Evolutionary conservation across 2,113 vertebrate genomes (phyloP).

Genomic region (Pelecanus crispus): DNA sequence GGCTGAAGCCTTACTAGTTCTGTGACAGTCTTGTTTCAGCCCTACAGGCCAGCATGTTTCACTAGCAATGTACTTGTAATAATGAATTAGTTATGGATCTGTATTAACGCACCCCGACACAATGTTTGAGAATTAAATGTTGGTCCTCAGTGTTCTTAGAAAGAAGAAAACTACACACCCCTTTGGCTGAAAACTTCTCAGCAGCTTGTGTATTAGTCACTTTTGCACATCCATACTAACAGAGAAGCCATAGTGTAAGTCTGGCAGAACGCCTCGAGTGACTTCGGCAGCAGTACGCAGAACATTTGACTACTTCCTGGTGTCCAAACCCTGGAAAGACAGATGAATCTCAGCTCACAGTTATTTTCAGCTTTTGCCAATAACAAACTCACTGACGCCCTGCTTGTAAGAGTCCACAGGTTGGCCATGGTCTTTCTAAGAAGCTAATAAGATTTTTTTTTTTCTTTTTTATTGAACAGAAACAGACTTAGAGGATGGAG

Average conservation of each 20-base stretch:
- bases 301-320: background rate
- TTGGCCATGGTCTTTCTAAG: background rate
- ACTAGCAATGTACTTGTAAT: no score
- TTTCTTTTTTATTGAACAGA: background rate
- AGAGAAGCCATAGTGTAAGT: background rate
- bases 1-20: background rate
- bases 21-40: background rate
- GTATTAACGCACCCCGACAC: background rate
- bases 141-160: background rate
- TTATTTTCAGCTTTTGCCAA: background rate
- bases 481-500: constrained; percentile 4
- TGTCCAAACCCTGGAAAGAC: background rate
- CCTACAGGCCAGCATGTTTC: background rate
- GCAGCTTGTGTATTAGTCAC: background rate
- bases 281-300: rapidly evolving
- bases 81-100: background rate
- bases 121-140: background rate
- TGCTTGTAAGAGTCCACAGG: background rate
- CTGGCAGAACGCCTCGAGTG: no score
- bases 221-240: background rate
- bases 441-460: background rate
- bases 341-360: background rate
- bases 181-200: background rate
- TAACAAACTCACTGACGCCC: rapidly evolving
- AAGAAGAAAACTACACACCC: background rate